These are phyloP conservation scores for Petrocephalus zakoni DNA, from an alignment of 2,113 vertebrate species.

Conservation along the genomic window DNA sequence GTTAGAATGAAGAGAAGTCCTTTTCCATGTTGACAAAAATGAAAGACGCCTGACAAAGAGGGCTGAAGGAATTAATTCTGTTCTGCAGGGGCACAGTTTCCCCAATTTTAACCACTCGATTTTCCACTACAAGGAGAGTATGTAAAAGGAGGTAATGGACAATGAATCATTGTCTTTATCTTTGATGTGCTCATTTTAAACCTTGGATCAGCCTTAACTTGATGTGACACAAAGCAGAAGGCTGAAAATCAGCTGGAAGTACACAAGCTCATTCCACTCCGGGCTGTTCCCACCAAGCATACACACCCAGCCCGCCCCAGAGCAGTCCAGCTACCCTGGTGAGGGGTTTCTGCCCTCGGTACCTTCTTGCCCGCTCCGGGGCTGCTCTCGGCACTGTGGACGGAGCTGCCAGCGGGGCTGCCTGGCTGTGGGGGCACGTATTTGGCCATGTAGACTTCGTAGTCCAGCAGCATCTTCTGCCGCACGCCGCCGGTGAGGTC, in stretches of 20 bases:
- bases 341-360: slow-evolving; percentile 6
- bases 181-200: background rate
- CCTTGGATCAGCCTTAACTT: background rate
- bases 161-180: background rate
- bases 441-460: slow-evolving; percentile 87
- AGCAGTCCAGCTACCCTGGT: background rate
- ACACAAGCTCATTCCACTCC: background rate
- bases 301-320: background rate
- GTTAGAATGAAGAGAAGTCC: background rate
- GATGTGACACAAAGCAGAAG: background rate
- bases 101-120: background rate
- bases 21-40: background rate
- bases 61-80: background rate
- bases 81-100: background rate
- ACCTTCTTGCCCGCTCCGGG: slow-evolving; percentile 84
- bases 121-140: background rate
- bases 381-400: slow-evolving; percentile 79
- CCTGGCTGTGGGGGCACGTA: slow-evolving; percentile 68
- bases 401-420: slow-evolving; percentile 72
- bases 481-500: slow-evolving; percentile 61
- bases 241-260: background rate
- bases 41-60: background rate
- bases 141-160: background rate
- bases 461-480: slow-evolving; percentile 87
- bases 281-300: background rate